Percentiles rank a stretch among this genome's conserved stretches.
These are phyloP conservation scores for Ceuthmochares aereus DNA, from an alignment of 2,113 vertebrate species.

Conservation along the genomic window DNA sequence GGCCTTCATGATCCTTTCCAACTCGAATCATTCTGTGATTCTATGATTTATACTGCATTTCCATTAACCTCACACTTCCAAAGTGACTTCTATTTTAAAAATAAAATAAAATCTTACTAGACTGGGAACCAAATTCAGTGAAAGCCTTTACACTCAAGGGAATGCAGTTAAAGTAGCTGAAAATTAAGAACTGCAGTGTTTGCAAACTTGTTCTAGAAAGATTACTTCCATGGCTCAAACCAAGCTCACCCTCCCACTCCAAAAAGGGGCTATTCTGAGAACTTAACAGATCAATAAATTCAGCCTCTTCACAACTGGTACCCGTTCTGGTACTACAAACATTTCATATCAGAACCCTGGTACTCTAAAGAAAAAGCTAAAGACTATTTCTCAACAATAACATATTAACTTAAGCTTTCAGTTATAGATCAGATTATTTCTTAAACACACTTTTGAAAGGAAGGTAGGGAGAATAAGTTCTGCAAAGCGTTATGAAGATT, in stretches of 20 bases:
- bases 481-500: conserved; percentile 3
- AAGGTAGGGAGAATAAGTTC: neutral
- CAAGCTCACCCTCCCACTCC: neutral
- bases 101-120: neutral
- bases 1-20: too few species aligned
- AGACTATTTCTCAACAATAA: neutral
- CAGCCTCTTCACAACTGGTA: neutral
- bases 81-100: neutral
- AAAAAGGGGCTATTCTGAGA: neutral
- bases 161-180: neutral
- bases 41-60: neutral
- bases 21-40: too few species aligned
- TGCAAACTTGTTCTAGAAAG: neutral
- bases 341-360: neutral
- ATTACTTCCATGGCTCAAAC: neutral
- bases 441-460: neutral
- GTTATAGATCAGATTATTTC: neutral
- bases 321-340: neutral
- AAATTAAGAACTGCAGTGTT: neutral
- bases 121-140: neutral
- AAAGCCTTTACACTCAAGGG: neutral
- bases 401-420: neutral
- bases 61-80: neutral
- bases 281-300: neutral
- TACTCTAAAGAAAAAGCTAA: neutral